Base-by-base conservation (phyloP, 1,140 invertebrate genomes). In the Drosophila tani region DNA sequence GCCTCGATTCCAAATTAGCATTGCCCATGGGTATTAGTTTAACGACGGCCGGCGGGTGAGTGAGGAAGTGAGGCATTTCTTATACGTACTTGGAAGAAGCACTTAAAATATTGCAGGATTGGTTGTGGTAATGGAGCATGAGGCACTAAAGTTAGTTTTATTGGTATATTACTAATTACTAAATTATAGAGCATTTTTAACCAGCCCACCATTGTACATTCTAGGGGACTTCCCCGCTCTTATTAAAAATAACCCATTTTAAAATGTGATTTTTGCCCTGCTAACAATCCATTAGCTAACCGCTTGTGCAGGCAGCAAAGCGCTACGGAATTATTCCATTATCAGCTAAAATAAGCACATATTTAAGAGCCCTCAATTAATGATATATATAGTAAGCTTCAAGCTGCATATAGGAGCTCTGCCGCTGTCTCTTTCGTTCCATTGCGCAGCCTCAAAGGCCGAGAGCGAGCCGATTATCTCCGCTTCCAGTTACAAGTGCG, bases 201-300 rank as follows among this genome's bases (percentile, higher is more conserved):
- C 17, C 29, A 38, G 6, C 29, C 17, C 14, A n/a, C 15, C 15
- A 1, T 9, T 51, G 15, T 7, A 3, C 12, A 12, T 17, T 38
- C 19, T n/a, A 59, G 19, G 35, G 45, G 45, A 14, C 3, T 47
- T 68, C 17, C 17, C 60, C 32, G 1, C 15, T 5, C 6, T 21
- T 12, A 29, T 32, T 24, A 17, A 27, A 46, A 47, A 27, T 24
- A 27, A 29, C n/a, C n/a, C 15, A 21, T 17, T 65, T 24, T 17
- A 62, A 63, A 65, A 27, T 46, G 51, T 76, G 60, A 57, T 56
- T 76, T 58, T 41, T 62, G 15, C 51, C 32, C 50, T 40, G 60
- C 41, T 55, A 62, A 57, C 68, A 78, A 49, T 75, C 78, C 78
- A 85, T 85, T 85, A 85, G 62, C 47, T 83, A 80, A 71, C 76